Base-by-base conservation (phyloP, 2,113 vertebrate species). In the Oxyruncus cristatus region DNA sequence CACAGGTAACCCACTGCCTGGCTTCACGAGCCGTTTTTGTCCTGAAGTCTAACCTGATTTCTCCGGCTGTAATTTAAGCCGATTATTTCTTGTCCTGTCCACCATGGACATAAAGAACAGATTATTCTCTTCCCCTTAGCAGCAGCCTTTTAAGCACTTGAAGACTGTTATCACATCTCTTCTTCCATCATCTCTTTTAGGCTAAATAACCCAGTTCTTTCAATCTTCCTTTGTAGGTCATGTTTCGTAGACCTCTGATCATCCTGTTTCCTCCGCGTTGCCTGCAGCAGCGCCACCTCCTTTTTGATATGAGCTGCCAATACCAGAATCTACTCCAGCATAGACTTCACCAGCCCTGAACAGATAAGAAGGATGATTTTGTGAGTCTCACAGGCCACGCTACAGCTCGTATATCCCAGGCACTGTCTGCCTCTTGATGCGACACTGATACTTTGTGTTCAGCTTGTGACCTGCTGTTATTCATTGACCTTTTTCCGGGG, bases 181-280 rank as follows among this genome's bases (percentile, higher is more conserved):
- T 95, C 95, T 89, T 63, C 96, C 95, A 96, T 97, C 96, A 96
- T 95, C 94, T 95, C 95, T 96, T 96, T 95, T 92, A 97, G 96
- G 86, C 86, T 95, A 97, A 96, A 97, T 96, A 96, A 97, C 96
- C 95, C 94, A 95, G 71, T 97, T 97, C 94, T 96, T 97, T 97
- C 96, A 95, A 95, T 96, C 96, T 95, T 93, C 47, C 93, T 97
- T 97, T 97, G 94, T 97, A 97, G 96, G 96, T 96, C 93, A 89
- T 75, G 89, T 96, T 91, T 96, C 39, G 20, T 37, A 96, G 96
- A 97, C 96, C 96, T 95, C 95, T 95, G 95, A 96, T 96, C 80
- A 75, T 91, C 81, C 91, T 61, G 50, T 81, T 93, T 81, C 68
- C 83, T 71, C 76, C 0, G 13, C 1, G 11, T 84, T 81, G 91